Evolutionary conservation across 2,113 vertebrate species (phyloP).

Genomic region (Dissostichus mawsoni): DNA sequence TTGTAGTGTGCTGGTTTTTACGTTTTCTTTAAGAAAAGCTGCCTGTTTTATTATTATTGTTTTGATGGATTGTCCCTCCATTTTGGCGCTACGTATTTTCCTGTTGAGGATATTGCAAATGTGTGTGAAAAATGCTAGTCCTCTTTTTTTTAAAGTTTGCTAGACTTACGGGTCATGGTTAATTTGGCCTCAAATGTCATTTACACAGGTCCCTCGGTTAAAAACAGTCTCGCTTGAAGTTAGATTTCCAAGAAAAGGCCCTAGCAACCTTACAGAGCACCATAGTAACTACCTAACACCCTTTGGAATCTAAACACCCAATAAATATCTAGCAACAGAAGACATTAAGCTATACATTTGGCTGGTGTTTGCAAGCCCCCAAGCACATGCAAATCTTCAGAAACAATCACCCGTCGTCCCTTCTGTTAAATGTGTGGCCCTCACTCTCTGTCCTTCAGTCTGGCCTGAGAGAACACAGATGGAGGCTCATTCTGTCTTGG

Average conservation of each 20-base stretch:
- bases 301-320: not conserved
- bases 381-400: conserved; percentile 5
- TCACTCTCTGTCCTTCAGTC: conserved; percentile 63
- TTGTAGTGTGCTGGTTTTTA: not conserved
- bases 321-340: not conserved
- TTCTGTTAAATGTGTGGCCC: conserved; percentile 41
- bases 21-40: not conserved
- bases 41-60: not conserved
- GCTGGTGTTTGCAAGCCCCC: not conserved
- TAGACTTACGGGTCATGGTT: not conserved
- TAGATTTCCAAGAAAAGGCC: not conserved
- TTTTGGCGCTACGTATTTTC: not conserved
- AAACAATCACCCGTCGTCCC: conserved; percentile 10
- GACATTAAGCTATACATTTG: not conserved
- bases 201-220: not conserved
- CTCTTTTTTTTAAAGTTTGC: too few relatives aligned
- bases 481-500: conserved; percentile 75
- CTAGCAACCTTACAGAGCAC: not conserved
- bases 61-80: not conserved
- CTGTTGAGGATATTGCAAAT: not conserved
- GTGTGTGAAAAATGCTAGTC: not conserved
- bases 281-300: not conserved
- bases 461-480: conserved; percentile 82
- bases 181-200: not conserved
- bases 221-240: not conserved